Base-by-base conservation (phyloP, 2,113 vertebrate genomes). In the Aphelocoma coerulescens region DNA sequence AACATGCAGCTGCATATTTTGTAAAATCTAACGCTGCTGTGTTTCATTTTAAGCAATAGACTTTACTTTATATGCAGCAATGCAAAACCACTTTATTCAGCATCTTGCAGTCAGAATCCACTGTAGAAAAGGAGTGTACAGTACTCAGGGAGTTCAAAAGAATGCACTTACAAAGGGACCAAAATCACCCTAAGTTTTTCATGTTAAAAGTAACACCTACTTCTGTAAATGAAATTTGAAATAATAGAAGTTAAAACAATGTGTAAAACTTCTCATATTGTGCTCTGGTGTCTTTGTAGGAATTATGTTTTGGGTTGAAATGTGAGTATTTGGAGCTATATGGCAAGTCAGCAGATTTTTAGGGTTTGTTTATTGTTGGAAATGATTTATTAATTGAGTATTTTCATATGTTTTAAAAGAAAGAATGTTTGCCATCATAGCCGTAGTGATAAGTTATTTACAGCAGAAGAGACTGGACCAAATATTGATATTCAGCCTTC, bases 121-220 rank as follows among this genome's bases (percentile, higher is more conserved):
- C 93, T 95, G 77, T 96, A 95, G 83, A 93, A 88, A 86, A 92
- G 74, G 86, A 96, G 93, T 91, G 91, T 95, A 89, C 65, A 54
- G 67, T 96, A 95, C 95, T 97, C 95, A 96, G 91, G 94, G 95
- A 97, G 86, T 89, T 95, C 21, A 85, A 91, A 94, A 88, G 85
- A 92, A 93, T 95, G 94, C 94, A 93, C 92, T 97, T 87, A 84
- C 2, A 81, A 74, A 97, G 91, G 95, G 91, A 95, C 94, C 95
- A 95, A 95, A 96, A 91, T 85, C 80, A 87, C 83, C 69, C 75
- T 35, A 41, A 48, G 74, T 89, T 81, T 95, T 74, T 30, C 74
- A 2, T 84, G 35, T 85, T 96, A 57, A 84, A 82, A 73, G 24
- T 67, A 72, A 91, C 32, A 78, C n/a, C 48, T 91, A 3, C 39